phyloP scores from a whole-genome alignment of 2,113 vertebrate genomes.

The Megaptera novaeangliae region DNA sequence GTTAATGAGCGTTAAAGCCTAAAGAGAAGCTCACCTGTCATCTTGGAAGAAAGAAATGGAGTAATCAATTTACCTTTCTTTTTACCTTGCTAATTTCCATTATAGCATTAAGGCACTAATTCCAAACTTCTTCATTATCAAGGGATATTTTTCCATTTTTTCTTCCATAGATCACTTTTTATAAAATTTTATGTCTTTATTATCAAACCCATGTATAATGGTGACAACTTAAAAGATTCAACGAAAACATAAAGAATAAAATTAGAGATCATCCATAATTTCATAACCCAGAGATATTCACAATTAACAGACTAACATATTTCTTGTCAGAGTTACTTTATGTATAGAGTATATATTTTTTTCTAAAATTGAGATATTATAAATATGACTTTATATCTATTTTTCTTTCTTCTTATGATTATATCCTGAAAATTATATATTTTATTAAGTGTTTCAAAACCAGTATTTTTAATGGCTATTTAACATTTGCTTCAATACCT shows the following conservation, averaged over 20 bases:
- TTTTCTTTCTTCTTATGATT: background rate
- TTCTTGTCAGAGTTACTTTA: background rate
- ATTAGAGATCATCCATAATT: background rate
- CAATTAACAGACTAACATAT: background rate
- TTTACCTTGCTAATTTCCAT: background rate
- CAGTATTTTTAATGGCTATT: background rate
- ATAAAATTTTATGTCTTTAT: constrained; percentile 1
- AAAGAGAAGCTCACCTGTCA: background rate
- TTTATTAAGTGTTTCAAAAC: constrained; percentile 13
- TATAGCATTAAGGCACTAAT: background rate
- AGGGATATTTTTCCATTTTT: background rate
- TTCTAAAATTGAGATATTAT: background rate
- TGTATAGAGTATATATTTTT: background rate
- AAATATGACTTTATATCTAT: background rate
- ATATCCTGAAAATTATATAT: background rate
- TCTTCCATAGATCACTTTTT: background rate
- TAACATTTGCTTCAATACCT: background rate
- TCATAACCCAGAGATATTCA: background rate
- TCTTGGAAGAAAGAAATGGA: background rate
- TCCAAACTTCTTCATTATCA: background rate
- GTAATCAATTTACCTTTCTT: background rate
- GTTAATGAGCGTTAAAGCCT: background rate
- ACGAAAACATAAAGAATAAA: background rate
- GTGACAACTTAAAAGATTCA: background rate
- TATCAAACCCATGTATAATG: background rate